Base-by-base conservation (phyloP, 2,113 vertebrate genomes). In the Euleptes europaea region DNA sequence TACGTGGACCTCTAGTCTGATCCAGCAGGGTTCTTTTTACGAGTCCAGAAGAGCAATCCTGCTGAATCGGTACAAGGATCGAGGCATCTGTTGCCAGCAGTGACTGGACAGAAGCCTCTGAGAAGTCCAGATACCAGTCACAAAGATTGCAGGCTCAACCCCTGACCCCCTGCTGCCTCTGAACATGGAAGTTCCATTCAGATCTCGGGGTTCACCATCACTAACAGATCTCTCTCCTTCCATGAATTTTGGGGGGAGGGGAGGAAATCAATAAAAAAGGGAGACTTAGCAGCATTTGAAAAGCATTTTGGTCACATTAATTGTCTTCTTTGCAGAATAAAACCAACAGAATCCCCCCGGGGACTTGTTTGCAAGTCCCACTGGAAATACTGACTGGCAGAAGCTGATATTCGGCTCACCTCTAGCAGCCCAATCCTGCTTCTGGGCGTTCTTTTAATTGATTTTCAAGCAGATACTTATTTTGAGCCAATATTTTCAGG, bases 241-340 rank as follows among this genome's bases (percentile, higher is more conserved):
- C 26, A 4, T 7, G 12, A 28, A 77, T 54, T 40, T 38, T 10
- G 23, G 73, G n/a, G 8, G 57, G 31, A 14, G 21, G 35, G 12
- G 54, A 10, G 9, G 54, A 23, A 7, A n/a, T n/a, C 3, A 57
- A 1, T 1, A 3, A n/a, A 86, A 76, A 31, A 67, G 33, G n/a
- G 0, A 81, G 88, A 80, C 83, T 88, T 10, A 42, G 86, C 86
- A 84, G 89, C 69, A 80, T 88, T 47, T 23, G 17, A 83, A 84
- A 69, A 84, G 82, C 28, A 72, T 21, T 47, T 33, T 85, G 90
- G 85, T 28, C n/a, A 76, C 84, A 91, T 66, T n/a, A 89, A 79
- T 4, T 9, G 72, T 35, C 7, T 31, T 67, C 63, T 33, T 14
- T 47, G 79, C 17, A 51, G 57, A 76, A 60, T 77, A 57, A n/a